Base-by-base conservation (phyloP, 1,140 invertebrate genomes). In the Galendromus occidentalis region DNA sequence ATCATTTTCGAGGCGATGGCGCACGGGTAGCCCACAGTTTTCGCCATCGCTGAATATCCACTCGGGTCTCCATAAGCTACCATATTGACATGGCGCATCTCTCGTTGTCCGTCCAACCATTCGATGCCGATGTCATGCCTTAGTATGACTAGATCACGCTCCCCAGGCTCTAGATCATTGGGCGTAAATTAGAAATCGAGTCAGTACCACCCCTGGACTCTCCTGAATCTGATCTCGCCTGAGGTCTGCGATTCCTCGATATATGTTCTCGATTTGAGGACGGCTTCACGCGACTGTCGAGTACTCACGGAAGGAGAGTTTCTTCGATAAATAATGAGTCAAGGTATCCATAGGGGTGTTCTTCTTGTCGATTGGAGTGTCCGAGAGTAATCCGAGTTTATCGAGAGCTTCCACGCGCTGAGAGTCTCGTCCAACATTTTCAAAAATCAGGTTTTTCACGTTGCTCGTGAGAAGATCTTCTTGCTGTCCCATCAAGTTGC, bases 1-100 rank as follows among this genome's bases (percentile, higher is more conserved):
- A 98, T 82, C 95, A 99, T 98, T 76, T 95, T 92, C 0, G 89
- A 84, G 5, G 93, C 90, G 71, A 99, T 97, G 6, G 90, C 95
- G 5, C 89, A 84, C 0, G 95, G 94, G 72, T 93, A 86, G 4
- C 95, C 94, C 6, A 99, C 96, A 18, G 91, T 95, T 71, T 88
- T 85, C 0, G 94, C 90, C 96, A 99, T 98, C 5, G 95, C 96
- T 0, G 92, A 95, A 73, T 89, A 88, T 17, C 88, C 86, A 67
- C 81, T 78, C 6, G 77, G 73, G 63, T 94, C 86, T 0, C 95
- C 95, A 71, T 98, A 96, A 33, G 86, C 84, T 0, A 97, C 89
- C 75, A 99, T 82, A 72, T 90, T 92, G 63, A 98, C 88, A 42
- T 89, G 86, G 64, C 88, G 82, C 22, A 82, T 75, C 78, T 98